Conservation (phyloP, 2,113 vertebrate genomes). For the Ovibos moschatus region DNA sequence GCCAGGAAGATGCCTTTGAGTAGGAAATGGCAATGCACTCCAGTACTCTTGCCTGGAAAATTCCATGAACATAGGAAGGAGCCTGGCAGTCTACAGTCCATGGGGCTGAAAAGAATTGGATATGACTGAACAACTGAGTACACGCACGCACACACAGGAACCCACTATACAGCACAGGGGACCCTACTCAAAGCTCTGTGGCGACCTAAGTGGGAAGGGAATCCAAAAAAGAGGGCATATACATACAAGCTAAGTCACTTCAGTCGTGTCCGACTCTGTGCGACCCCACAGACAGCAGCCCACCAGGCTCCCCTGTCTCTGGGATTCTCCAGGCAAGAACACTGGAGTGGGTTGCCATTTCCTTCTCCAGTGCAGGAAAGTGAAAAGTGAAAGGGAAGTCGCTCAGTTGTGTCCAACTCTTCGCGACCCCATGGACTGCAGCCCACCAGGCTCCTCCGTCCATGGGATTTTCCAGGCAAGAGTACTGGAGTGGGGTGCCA, state of each 20-base stretch:
- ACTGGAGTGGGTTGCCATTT: too few relatives aligned
- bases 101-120: background rate
- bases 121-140: background rate
- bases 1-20: background rate
- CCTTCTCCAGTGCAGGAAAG: too few relatives aligned
- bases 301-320: too few relatives aligned
- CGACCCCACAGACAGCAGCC: rapidly evolving
- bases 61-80: background rate
- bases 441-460: too few relatives aligned
- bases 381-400: too few relatives aligned
- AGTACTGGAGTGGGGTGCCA: too few relatives aligned
- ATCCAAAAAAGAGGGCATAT: background rate
- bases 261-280: too few relatives aligned
- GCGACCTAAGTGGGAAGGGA: background rate
- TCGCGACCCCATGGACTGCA: too few relatives aligned
- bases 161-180: background rate
- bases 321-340: too few relatives aligned
- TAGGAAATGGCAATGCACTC: background rate
- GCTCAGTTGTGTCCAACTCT: too few relatives aligned
- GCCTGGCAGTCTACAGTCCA: background rate
- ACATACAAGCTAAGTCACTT: background rate
- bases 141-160: background rate
- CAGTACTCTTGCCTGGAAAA: background rate
- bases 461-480: too few relatives aligned
- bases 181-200: background rate